Percentiles rank a stretch among this genome's conserved stretches.
These are phyloP conservation scores for Lamprologus tigripictilis DNA, from an alignment of 2,113 vertebrate species.

Conservation along the genomic window DNA sequence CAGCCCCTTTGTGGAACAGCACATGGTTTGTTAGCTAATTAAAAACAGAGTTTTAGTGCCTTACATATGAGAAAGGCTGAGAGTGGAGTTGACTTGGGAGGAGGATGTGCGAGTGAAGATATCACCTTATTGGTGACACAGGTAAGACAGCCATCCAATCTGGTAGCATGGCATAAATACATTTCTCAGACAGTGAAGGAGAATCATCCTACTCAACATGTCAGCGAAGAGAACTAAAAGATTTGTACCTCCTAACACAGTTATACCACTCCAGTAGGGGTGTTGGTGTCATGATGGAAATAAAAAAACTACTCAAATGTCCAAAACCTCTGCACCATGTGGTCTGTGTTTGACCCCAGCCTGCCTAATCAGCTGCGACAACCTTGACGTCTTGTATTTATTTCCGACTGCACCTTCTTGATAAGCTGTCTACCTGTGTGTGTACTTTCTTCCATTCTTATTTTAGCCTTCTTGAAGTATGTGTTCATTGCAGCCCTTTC, in stretches of 20 bases:
- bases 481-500: neutral
- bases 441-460: neutral
- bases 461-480: neutral
- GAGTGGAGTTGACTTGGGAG: slow-evolving; percentile 33
- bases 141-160: slow-evolving; percentile 9
- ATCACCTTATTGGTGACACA: slow-evolving; percentile 13
- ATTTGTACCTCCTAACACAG: neutral
- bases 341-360: neutral
- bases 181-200: neutral
- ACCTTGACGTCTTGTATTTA: neutral
- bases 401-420: neutral
- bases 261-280: slow-evolving; percentile 2
- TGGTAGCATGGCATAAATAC: slow-evolving; percentile 2
- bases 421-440: neutral
- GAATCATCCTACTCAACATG: neutral
- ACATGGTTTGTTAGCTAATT: slow-evolving; percentile 60
- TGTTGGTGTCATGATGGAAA: neutral
- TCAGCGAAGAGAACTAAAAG: neutral
- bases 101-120: slow-evolving; percentile 21
- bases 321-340: neutral
- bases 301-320: slow-evolving; percentile 25
- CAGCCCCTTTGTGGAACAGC: neutral
- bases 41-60: slow-evolving; percentile 47
- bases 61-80: slow-evolving; percentile 27
- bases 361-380: neutral